Conservation (phyloP, 2,113 vertebrate genomes). For the Ginglymostoma cirratum region DNA sequence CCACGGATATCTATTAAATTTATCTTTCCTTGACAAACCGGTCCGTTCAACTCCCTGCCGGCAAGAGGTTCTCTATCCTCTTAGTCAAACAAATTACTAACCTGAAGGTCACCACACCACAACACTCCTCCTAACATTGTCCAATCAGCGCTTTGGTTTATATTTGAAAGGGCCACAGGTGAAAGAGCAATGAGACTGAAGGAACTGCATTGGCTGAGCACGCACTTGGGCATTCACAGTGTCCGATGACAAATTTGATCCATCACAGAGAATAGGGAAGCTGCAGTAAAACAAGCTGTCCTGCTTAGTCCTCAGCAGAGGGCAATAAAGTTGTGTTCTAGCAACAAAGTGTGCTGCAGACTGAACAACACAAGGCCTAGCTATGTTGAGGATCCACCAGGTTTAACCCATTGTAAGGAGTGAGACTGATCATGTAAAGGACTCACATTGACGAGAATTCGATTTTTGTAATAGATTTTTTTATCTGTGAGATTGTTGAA, state of each 20-base stretch:
- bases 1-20: not conserved
- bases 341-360: not conserved
- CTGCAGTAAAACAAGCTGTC: not conserved
- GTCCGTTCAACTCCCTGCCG: not conserved
- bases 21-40: not conserved
- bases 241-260: not conserved
- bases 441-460: not conserved
- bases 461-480: not conserved
- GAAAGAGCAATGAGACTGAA: not conserved
- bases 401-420: not conserved
- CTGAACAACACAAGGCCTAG: not conserved
- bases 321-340: not conserved
- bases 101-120: not conserved
- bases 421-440: not conserved
- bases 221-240: not conserved
- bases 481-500: not conserved
- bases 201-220: not conserved
- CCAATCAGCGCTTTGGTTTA: not conserved
- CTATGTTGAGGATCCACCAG: not conserved
- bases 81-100: not conserved
- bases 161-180: conserved; percentile 23
- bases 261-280: not conserved
- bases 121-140: not conserved
- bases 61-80: not conserved
- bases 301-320: not conserved